Evolutionary conservation across 2,888 invertebrate species (phyloP).

Genomic region (Philhelius pedissequus): DNA sequence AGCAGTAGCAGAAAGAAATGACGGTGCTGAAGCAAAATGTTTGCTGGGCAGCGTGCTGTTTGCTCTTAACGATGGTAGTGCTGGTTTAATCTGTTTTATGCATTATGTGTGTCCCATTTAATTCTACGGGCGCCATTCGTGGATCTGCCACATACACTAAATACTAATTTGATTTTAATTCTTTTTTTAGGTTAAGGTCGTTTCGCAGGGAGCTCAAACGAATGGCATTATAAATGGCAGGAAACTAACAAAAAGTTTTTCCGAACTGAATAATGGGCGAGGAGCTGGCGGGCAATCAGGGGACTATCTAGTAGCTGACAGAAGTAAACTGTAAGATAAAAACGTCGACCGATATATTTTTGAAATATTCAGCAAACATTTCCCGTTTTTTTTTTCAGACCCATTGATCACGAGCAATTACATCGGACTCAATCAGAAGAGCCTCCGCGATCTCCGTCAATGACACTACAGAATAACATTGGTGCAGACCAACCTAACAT

Average conservation of each 20-base stretch:
- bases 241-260: constrained; percentile 90
- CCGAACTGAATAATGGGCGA: constrained; percentile 84
- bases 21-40: too few relatives aligned
- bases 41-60: too few relatives aligned
- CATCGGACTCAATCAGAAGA: constrained; percentile 92
- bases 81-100: too few relatives aligned
- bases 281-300: constrained; percentile 73
- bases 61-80: too few relatives aligned
- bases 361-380: neutral
- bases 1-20: too few relatives aligned
- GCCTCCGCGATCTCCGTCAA: constrained; percentile 84
- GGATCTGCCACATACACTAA: too few relatives aligned
- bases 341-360: too few relatives aligned
- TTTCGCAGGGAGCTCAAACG: constrained; percentile 93
- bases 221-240: constrained; percentile 88
- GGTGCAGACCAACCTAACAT: constrained; percentile 73
- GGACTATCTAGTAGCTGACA: constrained; percentile 73
- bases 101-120: too few relatives aligned
- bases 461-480: constrained; percentile 69
- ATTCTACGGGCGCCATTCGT: too few relatives aligned
- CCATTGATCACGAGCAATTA: constrained; percentile 85
- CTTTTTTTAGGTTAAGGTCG: constrained; percentile 86
- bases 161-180: too few relatives aligned
- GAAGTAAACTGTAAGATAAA: constrained; percentile 45
- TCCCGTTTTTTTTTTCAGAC: constrained; percentile 54